Evolutionary conservation across 1,140 invertebrate genomes (phyloP).

Genomic region (Neuroterus valhalla): DNA sequence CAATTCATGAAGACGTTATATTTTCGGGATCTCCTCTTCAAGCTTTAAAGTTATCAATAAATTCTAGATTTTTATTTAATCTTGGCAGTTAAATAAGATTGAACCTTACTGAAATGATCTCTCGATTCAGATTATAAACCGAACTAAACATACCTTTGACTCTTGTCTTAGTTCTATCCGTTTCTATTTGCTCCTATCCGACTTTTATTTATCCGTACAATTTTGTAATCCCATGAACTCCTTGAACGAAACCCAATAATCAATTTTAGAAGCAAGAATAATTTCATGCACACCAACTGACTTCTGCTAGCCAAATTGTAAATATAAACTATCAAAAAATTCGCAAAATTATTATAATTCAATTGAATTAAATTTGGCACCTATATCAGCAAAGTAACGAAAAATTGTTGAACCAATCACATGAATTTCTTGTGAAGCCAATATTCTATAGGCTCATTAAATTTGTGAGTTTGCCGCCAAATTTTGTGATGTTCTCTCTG

Average conservation of each 20-base stretch:
- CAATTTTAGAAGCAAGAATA: background rate
- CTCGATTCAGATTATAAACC: background rate
- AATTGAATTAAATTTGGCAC: background rate
- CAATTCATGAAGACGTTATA: no score
- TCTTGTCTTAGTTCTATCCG: background rate
- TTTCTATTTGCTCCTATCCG: background rate
- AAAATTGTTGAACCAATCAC: background rate
- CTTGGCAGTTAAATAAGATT: no score
- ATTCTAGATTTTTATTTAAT: no score
- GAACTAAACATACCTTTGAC: conserved; percentile 2
- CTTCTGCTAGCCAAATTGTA: background rate
- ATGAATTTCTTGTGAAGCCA: background rate
- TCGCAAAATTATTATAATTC: background rate
- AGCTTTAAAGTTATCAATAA: no score
- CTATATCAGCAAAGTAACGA: background rate
- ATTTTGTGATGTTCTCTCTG: background rate
- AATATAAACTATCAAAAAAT: background rate
- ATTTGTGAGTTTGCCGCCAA: conserved; percentile 3
- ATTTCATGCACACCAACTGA: background rate
- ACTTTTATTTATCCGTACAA: background rate
- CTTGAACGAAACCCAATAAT: background rate
- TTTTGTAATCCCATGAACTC: background rate
- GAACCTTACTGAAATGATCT: no score
- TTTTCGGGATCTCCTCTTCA: no score
- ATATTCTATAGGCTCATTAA: background rate